Base-by-base conservation (phyloP, 2,888 invertebrate species). In the Pachliopta kotzebuea region DNA sequence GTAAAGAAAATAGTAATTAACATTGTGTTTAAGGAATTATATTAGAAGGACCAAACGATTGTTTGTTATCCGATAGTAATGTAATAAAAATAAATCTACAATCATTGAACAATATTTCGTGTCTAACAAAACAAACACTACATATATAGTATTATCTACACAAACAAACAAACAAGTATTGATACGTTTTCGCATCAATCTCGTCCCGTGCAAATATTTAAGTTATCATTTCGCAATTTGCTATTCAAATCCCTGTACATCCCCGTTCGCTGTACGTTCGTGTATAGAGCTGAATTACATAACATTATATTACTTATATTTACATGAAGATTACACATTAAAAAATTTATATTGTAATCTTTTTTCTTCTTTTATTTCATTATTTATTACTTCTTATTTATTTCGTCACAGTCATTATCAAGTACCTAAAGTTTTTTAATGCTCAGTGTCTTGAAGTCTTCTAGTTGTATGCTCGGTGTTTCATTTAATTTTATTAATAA, bases 201-300 rank as follows among this genome's bases (percentile, higher is more conserved):
- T 69, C 67, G 69, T 71, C 61, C 54, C 66, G 61, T 21, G 68
- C 76, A 80, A 83, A 83, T 82, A 82, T 84, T 83, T 80, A 76
- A 72, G 73, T 74, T 78, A 82, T 81, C 76, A 80, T 81, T 79
- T 76, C 78, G 68, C 74, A 76, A 82, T 84, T 81, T 80, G 77
- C 77, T 74, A 81, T 79, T 81, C 79, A 81, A 82, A 83, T 80
- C 76, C 74, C 75, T 57, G 57, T 14, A 37, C 37, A 14, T 11
- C 14, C 37, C 63, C 76, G 82, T 80, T 81, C 76, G 50, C 50
- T 3, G 21, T 52, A 21, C 23, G 4, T 21, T 21, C 21, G 21
- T 20, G 21, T 52, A 52, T 14, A 52, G 7, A 4, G 11, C 11
- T 52, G n/a, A 52, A 52, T 18, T 6, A 18, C n/a, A 45, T 8